Evolutionary conservation across 2,113 vertebrate species (phyloP), one percentile per base, ranked within the genome.

Genomic region (Cinclus cinclus): DNA sequence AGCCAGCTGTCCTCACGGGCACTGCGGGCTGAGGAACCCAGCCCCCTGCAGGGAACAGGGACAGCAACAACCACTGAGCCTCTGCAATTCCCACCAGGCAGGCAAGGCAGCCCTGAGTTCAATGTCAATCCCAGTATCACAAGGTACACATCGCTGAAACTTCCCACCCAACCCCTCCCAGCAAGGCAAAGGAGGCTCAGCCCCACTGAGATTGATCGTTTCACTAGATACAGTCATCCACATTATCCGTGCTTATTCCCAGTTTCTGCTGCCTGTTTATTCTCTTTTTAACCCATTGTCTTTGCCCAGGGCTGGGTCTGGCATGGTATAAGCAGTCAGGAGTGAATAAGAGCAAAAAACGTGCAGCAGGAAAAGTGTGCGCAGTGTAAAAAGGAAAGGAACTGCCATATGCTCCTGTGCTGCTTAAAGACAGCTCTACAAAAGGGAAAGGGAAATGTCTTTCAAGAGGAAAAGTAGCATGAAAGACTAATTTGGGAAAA

Each of bases 1-100:
- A 99, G 96, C 99, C 99, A 99, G 97, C 99, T 99, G 94, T 99
- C 99, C 91, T 99, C 99, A 33, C 98, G 92, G 63, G 96, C 94
- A 87, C 97, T 98, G 89, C 87, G 84, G 75, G 70, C 92, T 19
- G 98, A 98, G 47, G 92, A 98, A 10, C 96, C 96, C 79, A 99
- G 62, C 3, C 41, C 77, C 77, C 77, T 80, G 77, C 62, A 31
- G 77, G 60, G 14, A 83, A 92, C 78, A 89, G 52, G 92, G 12
- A 88, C 39, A 76, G 46, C 27, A 53, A 50, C 49, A 27, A 28
- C 27, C 65, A 58, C 74, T 63, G 14, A 85, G 42, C 68, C 77
- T 15, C 42, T 13, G n/a, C 4, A 50, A 33, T 3, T 58, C 49
- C 37, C 87, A 37, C 18, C 19, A 7, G 1, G 5, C 58, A 74